These are phyloP conservation scores for Anguilla rostrata DNA, from an alignment of 2,113 vertebrate genomes.

Conservation along the genomic window DNA sequence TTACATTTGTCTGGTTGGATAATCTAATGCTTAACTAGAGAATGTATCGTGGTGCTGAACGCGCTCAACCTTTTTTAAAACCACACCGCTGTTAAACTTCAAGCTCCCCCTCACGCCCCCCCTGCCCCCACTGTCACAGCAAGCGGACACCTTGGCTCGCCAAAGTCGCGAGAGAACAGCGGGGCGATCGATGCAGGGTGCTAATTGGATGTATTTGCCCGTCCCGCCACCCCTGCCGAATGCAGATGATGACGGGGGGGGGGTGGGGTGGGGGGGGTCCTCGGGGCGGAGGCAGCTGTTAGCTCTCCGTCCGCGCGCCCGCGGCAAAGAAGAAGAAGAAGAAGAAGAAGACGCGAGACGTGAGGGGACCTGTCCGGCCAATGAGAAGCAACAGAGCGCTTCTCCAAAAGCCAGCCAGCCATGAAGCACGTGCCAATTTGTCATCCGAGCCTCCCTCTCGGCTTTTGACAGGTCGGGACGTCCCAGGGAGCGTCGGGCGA, in stretches of 20 bases:
- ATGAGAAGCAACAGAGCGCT: conserved; percentile 38
- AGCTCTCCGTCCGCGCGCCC: conserved; percentile 14
- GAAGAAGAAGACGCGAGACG: not conserved
- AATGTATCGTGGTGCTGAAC: conserved; percentile 30
- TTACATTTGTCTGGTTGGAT: conserved; percentile 7
- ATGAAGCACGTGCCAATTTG: conserved; percentile 38
- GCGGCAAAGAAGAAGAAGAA: not conserved
- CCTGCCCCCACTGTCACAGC: not conserved
- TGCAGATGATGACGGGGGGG: conserved; percentile 38
- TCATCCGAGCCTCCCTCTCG: conserved; percentile 32
- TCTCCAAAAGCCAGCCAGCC: conserved; percentile 34
- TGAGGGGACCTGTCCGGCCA: conserved; percentile 12
- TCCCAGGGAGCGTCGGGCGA: conserved; percentile 12
- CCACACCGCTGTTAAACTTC: conserved; percentile 3
- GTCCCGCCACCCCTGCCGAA: conserved; percentile 31
- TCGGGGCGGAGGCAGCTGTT: conserved; percentile 18
- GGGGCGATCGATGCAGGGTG: conserved; percentile 24
- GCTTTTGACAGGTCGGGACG: conserved; percentile 3
- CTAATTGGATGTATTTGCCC: conserved; percentile 45
- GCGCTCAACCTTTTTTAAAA: conserved; percentile 25
- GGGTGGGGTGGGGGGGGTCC: too few relatives aligned
- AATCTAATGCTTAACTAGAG: conserved; percentile 31
- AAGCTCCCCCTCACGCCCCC: not conserved
- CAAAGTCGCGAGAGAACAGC: conserved; percentile 24
- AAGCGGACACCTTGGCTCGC: conserved; percentile 21